Conservation (phyloP, 1,140 invertebrate species). For the Drosophila neocordata region DNA sequence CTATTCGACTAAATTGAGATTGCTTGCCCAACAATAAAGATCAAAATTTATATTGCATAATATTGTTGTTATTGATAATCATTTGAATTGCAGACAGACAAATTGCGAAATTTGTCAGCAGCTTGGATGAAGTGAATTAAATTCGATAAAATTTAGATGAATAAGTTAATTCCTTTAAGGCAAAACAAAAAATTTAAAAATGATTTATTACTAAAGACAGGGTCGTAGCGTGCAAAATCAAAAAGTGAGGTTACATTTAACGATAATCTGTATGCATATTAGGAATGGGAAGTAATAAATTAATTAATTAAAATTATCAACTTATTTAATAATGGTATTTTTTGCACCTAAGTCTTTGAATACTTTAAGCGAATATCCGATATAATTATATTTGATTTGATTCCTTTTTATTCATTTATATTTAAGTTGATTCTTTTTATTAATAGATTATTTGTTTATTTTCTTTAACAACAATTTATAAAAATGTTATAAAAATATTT, state of each 20-base stretch:
- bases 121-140: background rate
- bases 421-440: no score
- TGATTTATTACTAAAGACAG: background rate
- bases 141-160: background rate
- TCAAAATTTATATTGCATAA: conserved; percentile 1
- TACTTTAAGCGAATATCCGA: no score
- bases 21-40: conserved; percentile 2
- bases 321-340: no score
- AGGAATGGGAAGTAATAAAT: background rate
- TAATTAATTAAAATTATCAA: no score
- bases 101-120: conserved; percentile 7
- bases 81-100: conserved; percentile 4
- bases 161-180: background rate
- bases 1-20: conserved; percentile 1
- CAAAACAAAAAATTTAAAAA: background rate
- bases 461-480: no score
- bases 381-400: no score
- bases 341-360: no score
- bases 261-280: background rate
- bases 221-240: background rate
- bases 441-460: no score
- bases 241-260: background rate
- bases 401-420: no score
- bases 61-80: conserved; percentile 4
- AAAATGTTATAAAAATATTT: no score